Evolutionary conservation across 2,888 invertebrate species (phyloP).

Genomic region (Tetrapedia diversipes): DNA sequence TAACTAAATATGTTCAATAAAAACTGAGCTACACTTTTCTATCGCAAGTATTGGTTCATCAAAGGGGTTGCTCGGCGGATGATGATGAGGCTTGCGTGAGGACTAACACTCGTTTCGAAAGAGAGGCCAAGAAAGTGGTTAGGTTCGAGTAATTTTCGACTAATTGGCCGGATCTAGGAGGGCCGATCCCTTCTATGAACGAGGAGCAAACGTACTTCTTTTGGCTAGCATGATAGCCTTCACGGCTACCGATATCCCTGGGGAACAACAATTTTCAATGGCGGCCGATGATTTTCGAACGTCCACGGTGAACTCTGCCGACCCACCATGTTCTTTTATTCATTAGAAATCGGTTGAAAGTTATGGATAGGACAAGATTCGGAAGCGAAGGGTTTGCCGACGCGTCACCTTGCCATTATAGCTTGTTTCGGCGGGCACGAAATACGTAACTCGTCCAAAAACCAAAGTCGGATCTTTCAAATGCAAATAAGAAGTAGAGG

Average conservation of each 20-base stretch:
- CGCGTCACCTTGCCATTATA: constrained; percentile 7
- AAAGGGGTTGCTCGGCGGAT: constrained; percentile 50
- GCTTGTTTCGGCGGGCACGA: neutral
- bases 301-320: constrained; percentile 19
- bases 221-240: constrained; percentile 65
- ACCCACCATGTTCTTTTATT: constrained; percentile 63
- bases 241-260: constrained; percentile 60
- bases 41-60: constrained; percentile 56
- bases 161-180: constrained; percentile 68
- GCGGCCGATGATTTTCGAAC: constrained; percentile 54
- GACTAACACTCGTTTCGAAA: constrained; percentile 68
- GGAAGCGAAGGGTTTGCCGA: constrained; percentile 3
- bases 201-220: constrained; percentile 58
- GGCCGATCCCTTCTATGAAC: constrained; percentile 57
- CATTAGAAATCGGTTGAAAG: constrained; percentile 39
- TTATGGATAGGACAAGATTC: constrained; percentile 23
- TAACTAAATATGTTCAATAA: neutral
- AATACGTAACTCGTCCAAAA: neutral
- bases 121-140: constrained; percentile 62
- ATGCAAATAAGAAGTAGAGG: neutral
- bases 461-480: no score
- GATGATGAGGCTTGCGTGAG: constrained; percentile 67
- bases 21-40: constrained; percentile 17
- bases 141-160: constrained; percentile 68
- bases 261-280: constrained; percentile 65